Evolutionary conservation across 2,113 vertebrate species (phyloP).

Genomic region (Otus sunia): DNA sequence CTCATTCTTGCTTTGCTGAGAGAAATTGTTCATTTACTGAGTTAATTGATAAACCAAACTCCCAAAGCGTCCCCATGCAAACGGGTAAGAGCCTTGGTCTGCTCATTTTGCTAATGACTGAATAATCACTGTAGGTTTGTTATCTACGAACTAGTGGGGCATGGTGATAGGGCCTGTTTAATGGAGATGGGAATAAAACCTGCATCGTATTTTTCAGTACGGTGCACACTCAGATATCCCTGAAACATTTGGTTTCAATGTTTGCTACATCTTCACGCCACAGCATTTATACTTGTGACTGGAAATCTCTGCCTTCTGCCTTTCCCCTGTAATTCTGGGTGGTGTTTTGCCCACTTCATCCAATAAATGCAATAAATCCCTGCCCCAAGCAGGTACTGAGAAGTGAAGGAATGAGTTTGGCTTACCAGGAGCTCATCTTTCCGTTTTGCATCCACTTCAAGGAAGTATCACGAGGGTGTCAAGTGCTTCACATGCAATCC

Average conservation of each 20-base stretch:
- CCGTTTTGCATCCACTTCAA: not conserved
- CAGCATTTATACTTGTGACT: not conserved
- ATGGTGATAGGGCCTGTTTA: not conserved
- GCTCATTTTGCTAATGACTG: not conserved
- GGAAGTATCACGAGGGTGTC: slow-evolving; percentile 9
- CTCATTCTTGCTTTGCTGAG: not conserved
- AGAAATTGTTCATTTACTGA: not conserved
- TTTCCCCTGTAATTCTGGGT: not conserved
- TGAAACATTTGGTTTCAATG: not conserved
- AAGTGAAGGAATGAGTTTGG: not conserved
- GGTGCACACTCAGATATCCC: not conserved
- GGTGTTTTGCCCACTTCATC: not conserved
- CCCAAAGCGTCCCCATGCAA: not conserved
- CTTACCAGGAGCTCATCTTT: slow-evolving; percentile 5
- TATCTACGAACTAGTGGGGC: not conserved
- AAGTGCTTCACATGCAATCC: not conserved
- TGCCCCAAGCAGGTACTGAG: not conserved
- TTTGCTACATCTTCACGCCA: not conserved
- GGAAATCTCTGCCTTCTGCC: not conserved
- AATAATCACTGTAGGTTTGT: not conserved
- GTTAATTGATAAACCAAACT: not conserved
- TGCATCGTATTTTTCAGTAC: not conserved
- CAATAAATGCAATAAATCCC: not conserved
- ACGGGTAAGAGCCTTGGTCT: not conserved
- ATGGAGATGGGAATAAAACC: not conserved